A percentile compares a stretch with the other conserved stretches of the same genome.
Conservation (phyloP, 2,888 invertebrate genomes). For the Mimumesa dahlbomi region DNA sequence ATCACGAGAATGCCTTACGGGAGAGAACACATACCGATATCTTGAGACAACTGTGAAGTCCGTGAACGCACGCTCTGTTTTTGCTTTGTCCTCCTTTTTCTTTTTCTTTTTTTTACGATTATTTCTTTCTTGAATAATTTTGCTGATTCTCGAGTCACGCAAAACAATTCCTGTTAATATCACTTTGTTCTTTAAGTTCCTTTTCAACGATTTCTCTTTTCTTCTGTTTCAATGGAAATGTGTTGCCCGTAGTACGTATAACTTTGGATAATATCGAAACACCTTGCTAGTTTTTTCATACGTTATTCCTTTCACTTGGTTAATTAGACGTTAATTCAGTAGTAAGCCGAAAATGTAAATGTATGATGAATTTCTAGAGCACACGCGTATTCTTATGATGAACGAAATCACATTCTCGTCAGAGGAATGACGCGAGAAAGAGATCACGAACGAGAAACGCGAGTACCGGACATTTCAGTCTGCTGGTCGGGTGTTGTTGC, state of each 20-base stretch:
- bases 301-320: too few species aligned
- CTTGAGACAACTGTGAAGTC: conserved; percentile 15
- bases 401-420: not conserved
- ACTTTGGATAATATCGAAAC: too few species aligned
- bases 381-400: not conserved
- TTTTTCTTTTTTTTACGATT: too few species aligned
- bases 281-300: too few species aligned
- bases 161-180: not conserved
- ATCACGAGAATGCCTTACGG: too few species aligned
- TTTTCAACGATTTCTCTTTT: not conserved
- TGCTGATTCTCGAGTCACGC: conserved; percentile 1
- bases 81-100: conserved; percentile 14
- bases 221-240: not conserved
- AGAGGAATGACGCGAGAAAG: too few species aligned
- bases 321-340: too few species aligned
- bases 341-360: too few species aligned
- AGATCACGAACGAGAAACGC: conserved; percentile 28
- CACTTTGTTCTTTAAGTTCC: not conserved
- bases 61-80: conserved; percentile 27
- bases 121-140: not conserved
- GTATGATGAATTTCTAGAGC: too few species aligned
- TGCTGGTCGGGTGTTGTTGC: conserved; percentile 16
- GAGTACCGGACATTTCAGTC: conserved; percentile 27
- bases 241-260: too few species aligned
- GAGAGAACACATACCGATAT: conserved; percentile 39